Evolutionary conservation across 2,113 vertebrate genomes (phyloP).

Genomic region (Percina caprodes): DNA sequence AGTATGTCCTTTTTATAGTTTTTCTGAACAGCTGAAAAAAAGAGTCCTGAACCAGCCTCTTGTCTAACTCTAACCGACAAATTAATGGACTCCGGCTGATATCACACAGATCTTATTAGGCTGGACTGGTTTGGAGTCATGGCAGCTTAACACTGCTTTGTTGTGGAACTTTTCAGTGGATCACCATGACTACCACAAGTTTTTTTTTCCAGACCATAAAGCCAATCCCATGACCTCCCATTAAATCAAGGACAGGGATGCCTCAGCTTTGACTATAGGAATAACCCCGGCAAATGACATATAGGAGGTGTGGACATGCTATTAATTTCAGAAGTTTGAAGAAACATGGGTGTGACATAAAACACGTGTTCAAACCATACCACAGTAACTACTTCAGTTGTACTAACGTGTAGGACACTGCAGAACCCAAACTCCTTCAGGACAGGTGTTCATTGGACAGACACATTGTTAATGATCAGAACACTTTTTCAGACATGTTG

Average conservation of each 20-base stretch:
- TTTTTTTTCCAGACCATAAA: conserved; percentile 64
- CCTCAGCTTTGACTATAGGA: conserved; percentile 24
- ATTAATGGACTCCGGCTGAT: conserved; percentile 70
- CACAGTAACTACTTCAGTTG: no score
- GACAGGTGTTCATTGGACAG: neutral
- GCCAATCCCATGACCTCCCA: conserved; percentile 71
- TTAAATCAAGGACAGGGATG: conserved; percentile 57
- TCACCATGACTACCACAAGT: conserved; percentile 67
- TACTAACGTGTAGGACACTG: neutral
- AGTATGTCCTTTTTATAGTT: conserved; percentile 4
- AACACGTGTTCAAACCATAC: neutral
- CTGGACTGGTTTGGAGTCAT: conserved; percentile 62
- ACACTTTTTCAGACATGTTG: conserved; percentile 3
- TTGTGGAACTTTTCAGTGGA: conserved; percentile 74
- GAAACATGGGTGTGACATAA: conserved; percentile 18
- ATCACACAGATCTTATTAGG: conserved; percentile 74
- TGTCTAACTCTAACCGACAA: conserved; percentile 41
- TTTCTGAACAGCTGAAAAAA: conserved; percentile 46
- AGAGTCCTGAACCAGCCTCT: conserved; percentile 24
- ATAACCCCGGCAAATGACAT: conserved; percentile 23
- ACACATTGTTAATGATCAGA: neutral
- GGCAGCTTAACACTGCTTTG: conserved; percentile 72
- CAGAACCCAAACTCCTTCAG: neutral
- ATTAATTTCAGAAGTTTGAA: conserved; percentile 12
- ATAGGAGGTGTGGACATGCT: conserved; percentile 27